phyloP scores from a whole-genome alignment of 2,888 invertebrate genomes.

The Drosophila formosana region DNA sequence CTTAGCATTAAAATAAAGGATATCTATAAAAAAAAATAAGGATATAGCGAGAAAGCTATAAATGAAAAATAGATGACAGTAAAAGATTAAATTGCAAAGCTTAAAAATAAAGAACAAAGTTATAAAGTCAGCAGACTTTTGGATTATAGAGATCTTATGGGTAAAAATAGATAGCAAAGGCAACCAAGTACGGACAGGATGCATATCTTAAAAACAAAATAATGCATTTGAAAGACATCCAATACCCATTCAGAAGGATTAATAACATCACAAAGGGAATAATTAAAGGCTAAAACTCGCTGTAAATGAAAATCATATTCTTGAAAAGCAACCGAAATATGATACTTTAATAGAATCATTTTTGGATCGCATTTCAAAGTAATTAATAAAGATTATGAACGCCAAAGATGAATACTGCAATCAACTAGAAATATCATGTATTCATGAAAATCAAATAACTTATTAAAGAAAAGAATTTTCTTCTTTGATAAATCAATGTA shows the following conservation, averaged over 20 bases:
- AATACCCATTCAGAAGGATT: neutral
- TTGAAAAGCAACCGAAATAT: neutral
- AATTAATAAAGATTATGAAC: neutral
- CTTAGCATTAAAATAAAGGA: neutral
- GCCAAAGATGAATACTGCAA: neutral
- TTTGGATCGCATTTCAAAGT: neutral
- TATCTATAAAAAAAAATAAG: neutral
- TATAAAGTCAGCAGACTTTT: too few species aligned
- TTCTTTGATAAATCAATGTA: neutral
- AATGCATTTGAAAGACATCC: too few species aligned
- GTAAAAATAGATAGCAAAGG: neutral
- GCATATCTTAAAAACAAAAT: too few species aligned
- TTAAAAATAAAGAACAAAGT: too few species aligned
- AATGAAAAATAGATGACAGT: too few species aligned
- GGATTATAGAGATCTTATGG: too few species aligned
- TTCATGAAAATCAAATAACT: neutral
- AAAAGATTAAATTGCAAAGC: too few species aligned
- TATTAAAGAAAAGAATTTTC: neutral
- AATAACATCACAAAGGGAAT: neutral
- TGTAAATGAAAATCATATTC: neutral
- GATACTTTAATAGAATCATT: slow-evolving; percentile 4
- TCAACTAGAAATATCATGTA: neutral
- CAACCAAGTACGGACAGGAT: too few species aligned
- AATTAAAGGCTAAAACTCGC: neutral
- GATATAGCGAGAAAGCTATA: too few species aligned